Percentiles rank a stretch among this genome's conserved stretches.
Conservation (phyloP, 2,888 invertebrate genomes). For the Eupithecia centaureata region DNA sequence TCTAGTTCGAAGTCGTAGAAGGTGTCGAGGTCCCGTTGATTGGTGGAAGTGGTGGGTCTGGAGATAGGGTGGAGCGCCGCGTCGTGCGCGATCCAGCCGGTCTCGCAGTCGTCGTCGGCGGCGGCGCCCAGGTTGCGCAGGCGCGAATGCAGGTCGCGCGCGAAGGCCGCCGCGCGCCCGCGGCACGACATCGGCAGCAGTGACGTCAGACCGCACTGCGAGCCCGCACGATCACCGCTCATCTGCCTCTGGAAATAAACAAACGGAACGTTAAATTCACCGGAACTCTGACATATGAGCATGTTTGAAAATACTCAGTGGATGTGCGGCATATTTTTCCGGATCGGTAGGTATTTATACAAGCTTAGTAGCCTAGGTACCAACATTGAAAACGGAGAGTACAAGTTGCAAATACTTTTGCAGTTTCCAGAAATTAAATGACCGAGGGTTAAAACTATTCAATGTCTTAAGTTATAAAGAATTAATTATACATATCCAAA, state of each 20-base stretch:
- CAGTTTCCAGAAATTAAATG: not conserved
- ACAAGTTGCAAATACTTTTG: not conserved
- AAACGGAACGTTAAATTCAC: constrained; percentile 37
- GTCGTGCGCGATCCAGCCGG: constrained; percentile 71
- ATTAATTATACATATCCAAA: not conserved
- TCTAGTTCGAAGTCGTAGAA: constrained; percentile 87
- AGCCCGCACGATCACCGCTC: constrained; percentile 81
- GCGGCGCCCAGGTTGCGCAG: constrained; percentile 88
- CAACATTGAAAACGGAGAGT: not conserved
- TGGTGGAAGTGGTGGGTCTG: constrained; percentile 55
- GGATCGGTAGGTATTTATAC: not conserved
- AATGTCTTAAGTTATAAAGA: not conserved
- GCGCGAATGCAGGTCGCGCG: constrained; percentile 89
- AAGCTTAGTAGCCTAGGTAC: not conserved
- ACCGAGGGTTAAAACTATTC: not conserved
- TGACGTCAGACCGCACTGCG: constrained; percentile 87
- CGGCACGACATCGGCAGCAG: constrained; percentile 91
- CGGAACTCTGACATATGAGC: constrained; percentile 11
- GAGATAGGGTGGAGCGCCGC: constrained; percentile 45
- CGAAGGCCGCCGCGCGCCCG: constrained; percentile 91
- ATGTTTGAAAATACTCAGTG: constrained; percentile 5
- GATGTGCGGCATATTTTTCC: not conserved
- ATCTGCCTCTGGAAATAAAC: constrained; percentile 79
- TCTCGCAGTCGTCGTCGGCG: constrained; percentile 73
- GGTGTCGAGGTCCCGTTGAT: constrained; percentile 80